phyloP scores from a whole-genome alignment of 2,113 vertebrate genomes.

The Pan paniscus region DNA sequence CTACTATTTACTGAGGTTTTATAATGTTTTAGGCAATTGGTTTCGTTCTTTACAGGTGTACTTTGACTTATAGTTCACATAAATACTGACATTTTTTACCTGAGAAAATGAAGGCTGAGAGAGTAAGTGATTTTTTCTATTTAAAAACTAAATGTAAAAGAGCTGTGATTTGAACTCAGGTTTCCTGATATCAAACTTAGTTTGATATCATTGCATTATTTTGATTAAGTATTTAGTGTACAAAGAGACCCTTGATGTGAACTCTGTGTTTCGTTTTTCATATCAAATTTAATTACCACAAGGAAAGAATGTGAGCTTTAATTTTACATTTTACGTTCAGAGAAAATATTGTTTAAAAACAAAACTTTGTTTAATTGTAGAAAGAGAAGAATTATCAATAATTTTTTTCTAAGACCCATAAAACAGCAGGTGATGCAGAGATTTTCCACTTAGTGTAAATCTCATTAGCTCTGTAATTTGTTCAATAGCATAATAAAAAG shows the following conservation, averaged over 20 bases:
- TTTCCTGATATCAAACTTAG: background rate
- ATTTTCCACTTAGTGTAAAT: conserved; percentile 53
- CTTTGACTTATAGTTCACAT: background rate
- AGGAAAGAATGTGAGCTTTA: background rate
- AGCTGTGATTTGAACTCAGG: background rate
- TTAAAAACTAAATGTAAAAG: background rate
- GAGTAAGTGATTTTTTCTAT: background rate
- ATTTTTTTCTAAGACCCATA: conserved; percentile 44
- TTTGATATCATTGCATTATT: background rate
- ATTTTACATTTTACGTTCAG: background rate
- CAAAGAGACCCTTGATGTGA: background rate
- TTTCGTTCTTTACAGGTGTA: background rate
- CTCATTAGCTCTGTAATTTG: conserved; percentile 77
- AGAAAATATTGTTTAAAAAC: conserved; percentile 71
- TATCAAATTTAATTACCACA: background rate
- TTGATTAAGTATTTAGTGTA: background rate
- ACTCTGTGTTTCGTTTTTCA: background rate
- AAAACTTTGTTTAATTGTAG: conserved; percentile 52
- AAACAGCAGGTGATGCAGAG: conserved; percentile 51
- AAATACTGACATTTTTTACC: background rate
- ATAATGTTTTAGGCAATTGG: background rate
- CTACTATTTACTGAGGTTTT: background rate
- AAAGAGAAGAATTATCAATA: conserved; percentile 33
- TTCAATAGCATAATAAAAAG: conserved; percentile 72
- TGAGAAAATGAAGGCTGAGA: background rate